Evolutionary conservation across 2,797 vertebrate genomes (phyloP), one percentile per base, ranked within the genome.

Genomic region (Ambastaia sidthimunki): DNA sequence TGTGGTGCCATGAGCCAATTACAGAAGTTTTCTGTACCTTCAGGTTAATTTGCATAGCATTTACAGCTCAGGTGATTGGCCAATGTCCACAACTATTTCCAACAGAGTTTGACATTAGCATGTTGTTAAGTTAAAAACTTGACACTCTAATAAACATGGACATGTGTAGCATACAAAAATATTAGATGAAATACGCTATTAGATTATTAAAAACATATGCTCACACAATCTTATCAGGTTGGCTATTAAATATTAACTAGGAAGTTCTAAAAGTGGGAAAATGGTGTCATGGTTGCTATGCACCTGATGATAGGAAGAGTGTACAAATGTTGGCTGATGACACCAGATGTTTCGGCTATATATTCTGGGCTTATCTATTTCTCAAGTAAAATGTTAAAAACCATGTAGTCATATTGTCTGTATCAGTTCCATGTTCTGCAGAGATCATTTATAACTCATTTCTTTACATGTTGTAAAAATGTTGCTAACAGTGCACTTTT

Each of bases 401-500:
- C 2, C 31, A 28, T 62, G 59, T 31, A 31, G 25, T 62, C 23
- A 62, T 31, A 31, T 15, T 62, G 62, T 19, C 28, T 41, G 16
- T 65, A 16, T 19, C 18, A 65, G 7, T 37, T 65, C 18, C 18
- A n/a, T 65, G 62, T 41, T 13, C 31, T 65, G 18, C 3, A 7
- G n/a, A 9, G 62, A 18, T 65, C 15, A 41, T 65, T 41, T n/a
- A 65, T 65, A 41, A 37, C 3, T 65, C 15, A 10, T 65, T 31
- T 41, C 18, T 41, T 18, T 5, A 65, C 50, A 65, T 65, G 31
- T 19, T 19, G 34, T 65, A 31, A 37, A 37, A 16, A 41, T 37
- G 62, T 18, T 65, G 18, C 37, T 65, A 65, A 37, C 18, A 9
- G 18, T 65, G 31, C 62, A 65, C 62, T 65, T 41, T 65, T 65